A percentile compares a stretch with the other conserved stretches of the same genome.
These are phyloP conservation scores for Sebastes umbrosus DNA, from an alignment of 2,797 vertebrate genomes.

Conservation along the genomic window DNA sequence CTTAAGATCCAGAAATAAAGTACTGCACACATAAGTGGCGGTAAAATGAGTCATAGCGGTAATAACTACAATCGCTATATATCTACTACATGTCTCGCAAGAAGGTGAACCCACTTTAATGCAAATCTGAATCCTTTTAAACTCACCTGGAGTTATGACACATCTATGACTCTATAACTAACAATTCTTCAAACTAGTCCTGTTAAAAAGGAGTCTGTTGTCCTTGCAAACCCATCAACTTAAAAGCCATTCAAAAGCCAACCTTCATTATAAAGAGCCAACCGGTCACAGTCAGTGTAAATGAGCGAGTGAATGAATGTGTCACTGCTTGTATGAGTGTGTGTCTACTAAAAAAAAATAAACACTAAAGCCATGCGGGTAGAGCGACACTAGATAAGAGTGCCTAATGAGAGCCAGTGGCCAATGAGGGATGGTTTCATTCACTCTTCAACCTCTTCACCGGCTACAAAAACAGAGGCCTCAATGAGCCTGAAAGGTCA, in stretches of 20 bases:
- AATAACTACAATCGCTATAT: constrained; percentile 40
- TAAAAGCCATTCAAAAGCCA: constrained; percentile 62
- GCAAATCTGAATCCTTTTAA: constrained; percentile 20
- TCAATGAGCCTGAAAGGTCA: constrained; percentile 17
- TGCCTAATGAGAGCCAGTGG: constrained; percentile 64
- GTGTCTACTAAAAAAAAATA: constrained; percentile 30
- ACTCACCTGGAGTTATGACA: constrained; percentile 20
- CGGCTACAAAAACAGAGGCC: constrained; percentile 30
- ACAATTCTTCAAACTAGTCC: constrained; percentile 12
- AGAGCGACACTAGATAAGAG: constrained; percentile 59
- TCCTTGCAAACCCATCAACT: constrained; percentile 25
- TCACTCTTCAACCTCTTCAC: constrained; percentile 25
- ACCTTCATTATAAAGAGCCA: constrained; percentile 33
- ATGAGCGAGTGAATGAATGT: constrained; percentile 35
- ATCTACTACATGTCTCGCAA: constrained; percentile 16
- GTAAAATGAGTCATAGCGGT: constrained; percentile 32
- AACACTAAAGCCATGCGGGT: constrained; percentile 68
- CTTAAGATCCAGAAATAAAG: constrained; percentile 23
- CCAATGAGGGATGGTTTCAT: constrained; percentile 17
- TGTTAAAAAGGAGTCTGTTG: constrained; percentile 16
- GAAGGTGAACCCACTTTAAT: constrained; percentile 16
- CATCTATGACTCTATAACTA: background rate
- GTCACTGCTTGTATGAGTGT: constrained; percentile 37
- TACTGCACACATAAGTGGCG: constrained; percentile 29
- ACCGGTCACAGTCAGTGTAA: constrained; percentile 23